Conservation (phyloP, 2,888 invertebrate species). For the Bugula neritina region DNA sequence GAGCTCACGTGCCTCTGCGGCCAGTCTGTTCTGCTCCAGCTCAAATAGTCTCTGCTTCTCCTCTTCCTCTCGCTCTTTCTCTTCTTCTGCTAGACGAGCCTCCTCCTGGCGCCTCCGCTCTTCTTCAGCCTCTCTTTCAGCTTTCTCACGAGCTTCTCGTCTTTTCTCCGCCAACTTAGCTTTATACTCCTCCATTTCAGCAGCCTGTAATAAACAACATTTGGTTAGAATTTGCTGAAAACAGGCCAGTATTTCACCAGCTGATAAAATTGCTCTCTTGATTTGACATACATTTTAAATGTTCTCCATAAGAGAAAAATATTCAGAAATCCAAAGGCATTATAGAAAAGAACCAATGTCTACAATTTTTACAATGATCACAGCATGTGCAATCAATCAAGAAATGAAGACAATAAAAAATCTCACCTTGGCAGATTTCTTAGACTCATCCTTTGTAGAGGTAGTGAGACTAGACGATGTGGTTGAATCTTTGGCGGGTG, state of each 20-base stretch:
- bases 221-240: too few species aligned
- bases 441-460: not conserved
- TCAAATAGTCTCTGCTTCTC: constrained; percentile 75
- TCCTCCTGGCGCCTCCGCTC: constrained; percentile 63
- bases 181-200: constrained; percentile 71
- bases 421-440: constrained; percentile 20
- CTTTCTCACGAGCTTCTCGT: constrained; percentile 79
- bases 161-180: constrained; percentile 85
- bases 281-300: too few species aligned
- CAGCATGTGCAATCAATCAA: too few species aligned
- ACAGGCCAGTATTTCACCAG: too few species aligned
- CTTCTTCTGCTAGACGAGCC: constrained; percentile 58
- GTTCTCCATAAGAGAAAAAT: too few species aligned
- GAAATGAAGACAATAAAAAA: too few species aligned
- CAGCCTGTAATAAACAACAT: constrained; percentile 24
- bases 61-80: constrained; percentile 69
- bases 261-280: too few species aligned
- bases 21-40: constrained; percentile 64
- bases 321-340: too few species aligned
- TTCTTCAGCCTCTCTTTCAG: constrained; percentile 80
- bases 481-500: too few species aligned
- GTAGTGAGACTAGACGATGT: not conserved
- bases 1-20: constrained; percentile 66
- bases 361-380: too few species aligned
- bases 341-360: too few species aligned